These are phyloP conservation scores for Octodon degus DNA, from an alignment of 2,113 vertebrate genomes.

Conservation along the genomic window DNA sequence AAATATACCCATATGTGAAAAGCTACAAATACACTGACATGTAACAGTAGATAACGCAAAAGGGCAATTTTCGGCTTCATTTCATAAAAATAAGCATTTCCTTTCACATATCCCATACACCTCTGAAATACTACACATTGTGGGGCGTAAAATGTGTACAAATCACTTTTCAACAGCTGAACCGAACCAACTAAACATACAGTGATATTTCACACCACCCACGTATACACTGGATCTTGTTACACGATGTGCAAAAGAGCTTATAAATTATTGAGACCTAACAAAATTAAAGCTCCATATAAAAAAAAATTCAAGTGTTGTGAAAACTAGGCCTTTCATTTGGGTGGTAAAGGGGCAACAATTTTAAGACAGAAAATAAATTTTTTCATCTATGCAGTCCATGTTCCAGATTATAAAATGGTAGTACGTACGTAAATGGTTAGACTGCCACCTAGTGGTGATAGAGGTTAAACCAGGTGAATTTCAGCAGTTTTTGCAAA, in stretches of 20 bases:
- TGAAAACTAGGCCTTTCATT: neutral
- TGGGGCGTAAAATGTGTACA: constrained; percentile 11
- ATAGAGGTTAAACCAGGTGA: neutral
- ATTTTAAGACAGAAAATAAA: constrained; percentile 62
- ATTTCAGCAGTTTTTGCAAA: neutral
- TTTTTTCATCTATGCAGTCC: constrained; percentile 46
- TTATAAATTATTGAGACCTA: constrained; percentile 32
- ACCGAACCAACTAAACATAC: neutral
- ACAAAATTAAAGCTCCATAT: constrained; percentile 67
- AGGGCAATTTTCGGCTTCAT: neutral
- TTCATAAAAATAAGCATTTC: constrained; percentile 9
- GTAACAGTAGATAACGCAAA: neutral
- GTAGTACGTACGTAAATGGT: constrained; percentile 41
- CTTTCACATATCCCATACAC: neutral
- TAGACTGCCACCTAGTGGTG: constrained; percentile 84
- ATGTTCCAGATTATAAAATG: neutral
- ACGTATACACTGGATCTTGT: constrained; percentile 46
- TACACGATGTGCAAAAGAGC: constrained; percentile 53
- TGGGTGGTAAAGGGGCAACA: constrained; percentile 54
- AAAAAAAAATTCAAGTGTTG: constrained; percentile 63
- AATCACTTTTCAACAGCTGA: constrained; percentile 11
- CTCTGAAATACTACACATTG: constrained; percentile 15
- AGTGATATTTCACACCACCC: neutral
- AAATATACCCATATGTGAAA: neutral
- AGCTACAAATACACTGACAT: neutral